Conservation (phyloP, 2,113 vertebrate genomes). For the Alligator sinensis region DNA sequence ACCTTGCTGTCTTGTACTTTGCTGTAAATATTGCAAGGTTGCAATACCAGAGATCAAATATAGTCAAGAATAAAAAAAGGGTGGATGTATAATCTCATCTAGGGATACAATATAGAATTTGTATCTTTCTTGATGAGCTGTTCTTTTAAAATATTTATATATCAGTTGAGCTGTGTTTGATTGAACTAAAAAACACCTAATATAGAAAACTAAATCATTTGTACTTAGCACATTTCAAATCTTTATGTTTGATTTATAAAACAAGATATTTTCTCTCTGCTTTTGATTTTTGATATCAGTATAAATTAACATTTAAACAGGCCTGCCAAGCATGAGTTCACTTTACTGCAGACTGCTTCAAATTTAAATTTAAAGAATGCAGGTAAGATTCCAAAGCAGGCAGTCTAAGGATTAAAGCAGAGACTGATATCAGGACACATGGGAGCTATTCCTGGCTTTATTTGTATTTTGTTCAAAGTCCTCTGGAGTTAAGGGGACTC, state of each 20-base stretch:
- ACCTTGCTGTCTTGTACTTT: background rate
- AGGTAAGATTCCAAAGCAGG: background rate
- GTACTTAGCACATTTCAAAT: background rate
- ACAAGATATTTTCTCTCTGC: background rate
- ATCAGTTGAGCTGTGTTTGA: background rate
- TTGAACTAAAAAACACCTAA: background rate
- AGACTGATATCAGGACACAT: background rate
- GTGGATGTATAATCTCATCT: constrained; percentile 1
- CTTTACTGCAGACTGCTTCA: background rate
- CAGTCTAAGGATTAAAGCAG: background rate
- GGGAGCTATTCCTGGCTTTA: background rate
- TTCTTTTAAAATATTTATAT: constrained; percentile 46
- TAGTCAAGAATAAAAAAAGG: background rate
- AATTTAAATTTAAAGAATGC: background rate
- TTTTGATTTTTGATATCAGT: background rate
- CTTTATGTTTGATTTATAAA: background rate
- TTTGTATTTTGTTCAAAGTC: background rate
- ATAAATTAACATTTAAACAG: constrained; percentile 9
- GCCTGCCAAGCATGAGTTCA: background rate
- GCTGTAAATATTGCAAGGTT: background rate
- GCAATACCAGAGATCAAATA: background rate
- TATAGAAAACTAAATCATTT: background rate
- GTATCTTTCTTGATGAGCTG: background rate
- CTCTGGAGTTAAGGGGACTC: background rate
- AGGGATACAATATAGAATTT: constrained; percentile 1